Evolutionary conservation across 2,797 vertebrate species (phyloP), one percentile per base, ranked within the genome.

Genomic region (Muscicapa striata): DNA sequence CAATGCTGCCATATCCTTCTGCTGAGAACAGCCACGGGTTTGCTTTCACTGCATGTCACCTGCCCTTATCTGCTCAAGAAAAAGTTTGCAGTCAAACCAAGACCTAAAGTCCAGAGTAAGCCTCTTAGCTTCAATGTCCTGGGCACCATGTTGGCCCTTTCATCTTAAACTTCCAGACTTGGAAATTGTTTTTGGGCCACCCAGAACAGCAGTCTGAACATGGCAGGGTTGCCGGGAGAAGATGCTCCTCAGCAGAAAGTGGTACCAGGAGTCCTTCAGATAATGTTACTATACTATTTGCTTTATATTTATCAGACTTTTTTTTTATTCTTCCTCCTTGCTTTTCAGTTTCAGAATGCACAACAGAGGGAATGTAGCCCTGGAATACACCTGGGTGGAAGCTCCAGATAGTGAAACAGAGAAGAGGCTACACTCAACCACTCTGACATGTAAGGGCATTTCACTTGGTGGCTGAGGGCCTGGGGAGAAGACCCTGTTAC

Each of bases 331-430:
- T 9, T 45, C 15, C 19, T 82, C 3, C 26, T 84, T 49, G 19
- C n/a, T 85, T 82, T 49, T 49, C 87, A 99, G 99, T 89, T 70
- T 99, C 69, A 96, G 96, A 26, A 94, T 99, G 36, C 67, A 68
- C 52, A 99, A 99, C 93, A 94, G 93, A 5, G 98, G 99, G n/a
- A 82, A 20, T 1, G 98, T 99, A 75, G 93, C 96, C 63, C 92
- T 99, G 93, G 97, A 98, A 49, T 99, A 98, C 95, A 97, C 45
- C 83, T 99, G 99, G 98, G 79, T 94, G 74, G 84, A 96, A 10
- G 48, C 95, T 46, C 96, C 96, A 83, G 98, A 98, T 49, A 87
- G 94, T 15, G 97, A 74, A 40, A 19, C 38, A 9, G 69, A 72
- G 59, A 16, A 12, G 40, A 94, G 82, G 30, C 41, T 20, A 8